Evolutionary conservation across 2,113 vertebrate genomes (phyloP).

Genomic region (Haplochromis burtoni): DNA sequence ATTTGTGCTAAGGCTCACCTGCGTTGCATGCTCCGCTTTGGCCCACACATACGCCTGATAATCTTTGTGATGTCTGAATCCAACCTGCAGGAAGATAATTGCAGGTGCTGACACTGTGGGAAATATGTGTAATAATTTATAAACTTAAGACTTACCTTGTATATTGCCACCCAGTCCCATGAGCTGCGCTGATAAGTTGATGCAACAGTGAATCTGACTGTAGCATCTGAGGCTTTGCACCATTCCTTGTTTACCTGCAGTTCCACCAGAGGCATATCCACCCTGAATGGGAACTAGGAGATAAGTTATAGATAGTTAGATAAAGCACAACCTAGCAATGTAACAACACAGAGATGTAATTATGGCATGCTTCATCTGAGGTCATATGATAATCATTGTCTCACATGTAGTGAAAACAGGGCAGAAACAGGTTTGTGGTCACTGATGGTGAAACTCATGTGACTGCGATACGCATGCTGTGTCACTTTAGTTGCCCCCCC

Average conservation of each 20-base stretch:
- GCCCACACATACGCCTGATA: conserved; percentile 90
- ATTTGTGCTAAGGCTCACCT: conserved; percentile 16
- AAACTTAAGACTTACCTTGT: conserved; percentile 71
- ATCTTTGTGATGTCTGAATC: conserved; percentile 94
- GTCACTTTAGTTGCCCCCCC: conserved; percentile 76
- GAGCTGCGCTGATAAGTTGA: conserved; percentile 84
- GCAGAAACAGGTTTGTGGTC: conserved; percentile 96
- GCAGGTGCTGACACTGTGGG: neutral
- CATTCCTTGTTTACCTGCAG: conserved; percentile 87
- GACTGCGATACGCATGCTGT: conserved; percentile 86
- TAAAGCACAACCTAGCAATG: neutral
- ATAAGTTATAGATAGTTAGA: neutral
- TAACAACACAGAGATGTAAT: neutral
- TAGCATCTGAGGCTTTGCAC: conserved; percentile 81
- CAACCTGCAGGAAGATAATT: conserved; percentile 70
- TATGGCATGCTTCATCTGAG: neutral
- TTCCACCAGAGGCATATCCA: conserved; percentile 77
- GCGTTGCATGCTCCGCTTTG: conserved; percentile 75
- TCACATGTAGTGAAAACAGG: conserved; percentile 85
- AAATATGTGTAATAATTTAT: neutral
- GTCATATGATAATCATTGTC: conserved; percentile 2
- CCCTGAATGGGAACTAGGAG: conserved; percentile 84
- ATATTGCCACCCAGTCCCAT: conserved; percentile 98
- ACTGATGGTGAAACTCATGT: conserved; percentile 90
- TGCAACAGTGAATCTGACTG: conserved; percentile 79